Evolutionary conservation across 2,797 vertebrate species (phyloP).

Genomic region (Scarus forsteni): DNA sequence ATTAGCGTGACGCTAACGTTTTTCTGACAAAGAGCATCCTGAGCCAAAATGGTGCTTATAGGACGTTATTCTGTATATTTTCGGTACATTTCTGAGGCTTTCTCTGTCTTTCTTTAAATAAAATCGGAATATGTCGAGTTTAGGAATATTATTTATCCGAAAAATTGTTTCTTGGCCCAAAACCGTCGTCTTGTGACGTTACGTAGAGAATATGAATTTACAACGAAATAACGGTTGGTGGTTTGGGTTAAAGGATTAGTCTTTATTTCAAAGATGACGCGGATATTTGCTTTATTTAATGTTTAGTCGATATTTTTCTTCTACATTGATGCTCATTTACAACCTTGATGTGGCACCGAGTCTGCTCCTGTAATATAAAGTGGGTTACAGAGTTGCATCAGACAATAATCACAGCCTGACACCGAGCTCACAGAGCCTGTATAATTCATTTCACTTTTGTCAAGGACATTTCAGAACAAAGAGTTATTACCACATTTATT

Average conservation of each 20-base stretch:
- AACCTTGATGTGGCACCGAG: no score
- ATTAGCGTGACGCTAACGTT: fast-evolving
- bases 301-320: no score
- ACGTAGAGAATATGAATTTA: no score
- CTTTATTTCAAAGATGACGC: no score
- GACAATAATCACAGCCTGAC: slow-evolving; percentile 22
- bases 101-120: background rate
- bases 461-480: slow-evolving; percentile 15
- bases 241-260: no score
- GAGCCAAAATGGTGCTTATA: slow-evolving; percentile 23
- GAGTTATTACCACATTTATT: background rate
- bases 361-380: background rate
- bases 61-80: background rate
- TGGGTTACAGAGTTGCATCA: slow-evolving; percentile 61
- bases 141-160: background rate
- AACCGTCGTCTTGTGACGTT: no score
- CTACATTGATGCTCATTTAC: background rate
- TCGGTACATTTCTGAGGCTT: background rate
- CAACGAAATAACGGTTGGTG: no score
- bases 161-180: no score
- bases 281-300: no score
- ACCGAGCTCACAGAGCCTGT: no score
- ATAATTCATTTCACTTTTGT: slow-evolving; percentile 11
- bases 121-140: background rate
- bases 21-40: fast-evolving